Evolutionary conservation across 2,888 invertebrate genomes (phyloP).

Genomic region (Leptinotarsa peninsularis): DNA sequence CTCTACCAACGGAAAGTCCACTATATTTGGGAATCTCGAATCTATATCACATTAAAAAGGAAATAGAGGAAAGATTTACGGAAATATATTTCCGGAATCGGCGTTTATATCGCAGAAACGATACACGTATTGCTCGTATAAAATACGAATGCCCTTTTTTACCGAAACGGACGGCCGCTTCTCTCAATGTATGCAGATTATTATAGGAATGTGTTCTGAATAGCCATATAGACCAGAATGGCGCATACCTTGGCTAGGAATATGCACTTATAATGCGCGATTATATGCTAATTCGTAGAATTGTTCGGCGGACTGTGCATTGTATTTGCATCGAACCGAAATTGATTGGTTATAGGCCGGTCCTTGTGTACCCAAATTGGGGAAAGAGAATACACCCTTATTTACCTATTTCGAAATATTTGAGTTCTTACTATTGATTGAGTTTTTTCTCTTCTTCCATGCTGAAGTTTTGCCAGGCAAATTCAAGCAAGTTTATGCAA

Average conservation of each 20-base stretch:
- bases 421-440: too few relatives aligned
- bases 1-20: constrained; percentile 21
- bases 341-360: constrained; percentile 30
- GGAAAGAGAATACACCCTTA: background rate
- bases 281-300: constrained; percentile 38
- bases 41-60: constrained; percentile 40
- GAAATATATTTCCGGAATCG: constrained; percentile 39
- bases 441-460: too few relatives aligned
- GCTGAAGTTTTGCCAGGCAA: too few relatives aligned
- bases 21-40: constrained; percentile 34
- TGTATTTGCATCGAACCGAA: constrained; percentile 30
- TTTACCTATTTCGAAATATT: too few relatives aligned
- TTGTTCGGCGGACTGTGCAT: constrained; percentile 32
- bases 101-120: constrained; percentile 34
- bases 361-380: background rate
- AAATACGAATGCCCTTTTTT: constrained; percentile 32
- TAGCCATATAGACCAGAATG: constrained; percentile 28
- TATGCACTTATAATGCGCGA: constrained; percentile 33
- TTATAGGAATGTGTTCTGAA: constrained; percentile 39
- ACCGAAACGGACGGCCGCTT: constrained; percentile 29
- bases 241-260: constrained; percentile 29
- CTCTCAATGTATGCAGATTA: constrained; percentile 36
- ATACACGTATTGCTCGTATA: constrained; percentile 38
- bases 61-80: constrained; percentile 40
- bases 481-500: too few relatives aligned